A percentile compares a stretch with the other conserved stretches of the same genome.
Conservation (phyloP, 1,140 invertebrate genomes). For the Diorhabda elongata region DNA sequence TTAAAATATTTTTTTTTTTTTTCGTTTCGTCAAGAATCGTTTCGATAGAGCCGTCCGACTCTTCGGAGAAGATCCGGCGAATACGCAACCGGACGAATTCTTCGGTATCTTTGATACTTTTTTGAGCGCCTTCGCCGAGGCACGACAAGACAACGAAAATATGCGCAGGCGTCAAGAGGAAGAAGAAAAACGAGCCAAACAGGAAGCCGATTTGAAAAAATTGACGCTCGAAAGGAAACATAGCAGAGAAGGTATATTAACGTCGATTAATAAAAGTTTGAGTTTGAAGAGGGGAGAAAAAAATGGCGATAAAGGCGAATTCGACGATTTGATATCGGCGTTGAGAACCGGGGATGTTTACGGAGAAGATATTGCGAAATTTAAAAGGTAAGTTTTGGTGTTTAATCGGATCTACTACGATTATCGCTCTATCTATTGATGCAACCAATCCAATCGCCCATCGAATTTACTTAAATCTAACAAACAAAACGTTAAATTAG, state of each 20-base stretch:
- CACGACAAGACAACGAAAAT: slow-evolving; percentile 84
- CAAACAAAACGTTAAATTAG: too few relatives aligned
- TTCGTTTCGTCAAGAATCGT: slow-evolving; percentile 47
- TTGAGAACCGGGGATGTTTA: slow-evolving; percentile 95
- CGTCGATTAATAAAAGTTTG: slow-evolving; percentile 51
- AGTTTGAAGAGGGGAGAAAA: slow-evolving; percentile 40
- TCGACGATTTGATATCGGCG: slow-evolving; percentile 95
- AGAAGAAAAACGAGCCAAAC: slow-evolving; percentile 83
- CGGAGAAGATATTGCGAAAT: slow-evolving; percentile 92
- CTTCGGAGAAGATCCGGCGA: slow-evolving; percentile 87
- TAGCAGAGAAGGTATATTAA: slow-evolving; percentile 57
- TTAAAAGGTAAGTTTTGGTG: slow-evolving; percentile 53
- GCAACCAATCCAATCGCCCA: too few relatives aligned
- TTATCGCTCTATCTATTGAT: too few relatives aligned
- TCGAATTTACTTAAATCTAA: too few relatives aligned
- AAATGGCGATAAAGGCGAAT: slow-evolving; percentile 75
- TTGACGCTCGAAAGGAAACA: slow-evolving; percentile 83
- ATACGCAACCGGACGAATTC: slow-evolving; percentile 90
- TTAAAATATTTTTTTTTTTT: slow-evolving; percentile 10
- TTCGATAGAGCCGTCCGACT: slow-evolving; percentile 82
- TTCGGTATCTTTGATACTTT: slow-evolving; percentile 93
- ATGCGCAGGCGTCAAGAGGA: slow-evolving; percentile 80
- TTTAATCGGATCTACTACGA: too few relatives aligned
- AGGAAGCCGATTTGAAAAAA: slow-evolving; percentile 87
- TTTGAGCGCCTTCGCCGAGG: slow-evolving; percentile 78